Conservation (phyloP, 1,140 invertebrate species). For the Dicyema japonicum region DNA sequence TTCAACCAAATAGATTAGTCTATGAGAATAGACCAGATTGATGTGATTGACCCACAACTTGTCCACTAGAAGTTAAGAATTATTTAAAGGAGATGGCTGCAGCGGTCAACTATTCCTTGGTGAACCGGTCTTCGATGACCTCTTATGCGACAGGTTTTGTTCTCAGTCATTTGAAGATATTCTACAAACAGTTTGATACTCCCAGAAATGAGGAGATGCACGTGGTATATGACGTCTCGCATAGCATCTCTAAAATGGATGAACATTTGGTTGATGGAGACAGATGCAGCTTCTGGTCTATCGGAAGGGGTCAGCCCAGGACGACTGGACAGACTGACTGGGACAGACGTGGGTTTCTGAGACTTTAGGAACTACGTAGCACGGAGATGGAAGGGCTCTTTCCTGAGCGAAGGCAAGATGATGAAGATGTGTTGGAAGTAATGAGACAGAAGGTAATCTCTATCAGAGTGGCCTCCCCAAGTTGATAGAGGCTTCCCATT, state of each 20-base stretch:
- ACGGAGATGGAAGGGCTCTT: no score
- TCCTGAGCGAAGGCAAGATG: constrained; percentile 79
- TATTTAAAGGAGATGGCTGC: constrained; percentile 94
- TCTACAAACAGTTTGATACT: no score
- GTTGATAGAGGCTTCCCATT: constrained; percentile 88
- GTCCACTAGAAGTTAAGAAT: constrained; percentile 47
- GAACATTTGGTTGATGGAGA: constrained; percentile 83
- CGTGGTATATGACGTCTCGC: constrained; percentile 62
- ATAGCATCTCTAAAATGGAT: constrained; percentile 89
- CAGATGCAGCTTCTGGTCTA: constrained; percentile 68
- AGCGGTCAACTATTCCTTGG: constrained; percentile 97
- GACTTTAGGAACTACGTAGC: no score
- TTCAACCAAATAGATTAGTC: constrained; percentile 99
- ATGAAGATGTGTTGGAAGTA: constrained; percentile 50
- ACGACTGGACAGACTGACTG: no score
- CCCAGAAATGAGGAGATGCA: constrained; percentile 99
- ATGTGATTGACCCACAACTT: constrained; percentile 78
- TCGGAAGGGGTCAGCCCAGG: constrained; percentile 91
- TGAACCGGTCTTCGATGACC: constrained; percentile 93
- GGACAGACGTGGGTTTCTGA: no score
- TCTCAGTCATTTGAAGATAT: no score
- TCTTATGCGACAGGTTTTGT: no score
- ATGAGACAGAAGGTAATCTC: constrained; percentile 63
- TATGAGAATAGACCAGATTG: constrained; percentile 88
- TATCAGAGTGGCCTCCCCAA: constrained; percentile 87